These are phyloP conservation scores for Ophiothrix spiculata DNA, from an alignment of 35 echinoderm and acorn worm species.

Conservation along the genomic window DNA sequence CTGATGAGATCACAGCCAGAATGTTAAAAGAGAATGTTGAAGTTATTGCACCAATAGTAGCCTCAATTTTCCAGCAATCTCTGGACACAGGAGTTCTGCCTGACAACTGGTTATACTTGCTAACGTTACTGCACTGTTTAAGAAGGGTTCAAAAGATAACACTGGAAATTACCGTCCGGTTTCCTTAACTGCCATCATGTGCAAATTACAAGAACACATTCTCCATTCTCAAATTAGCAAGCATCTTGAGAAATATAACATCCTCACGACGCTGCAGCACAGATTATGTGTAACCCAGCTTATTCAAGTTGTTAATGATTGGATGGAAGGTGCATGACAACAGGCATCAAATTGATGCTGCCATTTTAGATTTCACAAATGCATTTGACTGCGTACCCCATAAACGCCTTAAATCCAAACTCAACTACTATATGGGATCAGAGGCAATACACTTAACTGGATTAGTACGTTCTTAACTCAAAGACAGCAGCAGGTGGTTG, in stretches of 20 bases:
- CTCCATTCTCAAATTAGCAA: slow-evolving; percentile 17
- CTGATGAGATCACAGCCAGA: slow-evolving; percentile 25
- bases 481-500: slow-evolving; percentile 26
- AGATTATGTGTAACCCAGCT: slow-evolving; percentile 29
- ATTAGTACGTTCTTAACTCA: slow-evolving; percentile 24
- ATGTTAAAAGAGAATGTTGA: slow-evolving; percentile 23
- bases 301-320: not conserved
- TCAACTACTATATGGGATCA: slow-evolving; percentile 31
- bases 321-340: not conserved
- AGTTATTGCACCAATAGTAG: slow-evolving; percentile 9
- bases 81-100: slow-evolving; percentile 15
- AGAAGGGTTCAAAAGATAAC: slow-evolving; percentile 15
- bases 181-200: not conserved
- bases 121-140: slow-evolving; percentile 2
- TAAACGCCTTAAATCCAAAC: slow-evolving; percentile 13
- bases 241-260: slow-evolving; percentile 25
- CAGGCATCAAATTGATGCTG: not conserved
- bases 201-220: slow-evolving; percentile 6
- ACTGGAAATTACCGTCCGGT: slow-evolving; percentile 28
- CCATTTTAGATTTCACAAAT: slow-evolving; percentile 43
- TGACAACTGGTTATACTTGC: slow-evolving; percentile 12
- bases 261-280: slow-evolving; percentile 11
- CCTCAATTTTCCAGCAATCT: slow-evolving; percentile 8
- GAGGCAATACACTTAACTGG: slow-evolving; percentile 10
- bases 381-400: slow-evolving; percentile 48